Conservation (phyloP, 2,888 invertebrate genomes). For the Allolobophora icterica region DNA sequence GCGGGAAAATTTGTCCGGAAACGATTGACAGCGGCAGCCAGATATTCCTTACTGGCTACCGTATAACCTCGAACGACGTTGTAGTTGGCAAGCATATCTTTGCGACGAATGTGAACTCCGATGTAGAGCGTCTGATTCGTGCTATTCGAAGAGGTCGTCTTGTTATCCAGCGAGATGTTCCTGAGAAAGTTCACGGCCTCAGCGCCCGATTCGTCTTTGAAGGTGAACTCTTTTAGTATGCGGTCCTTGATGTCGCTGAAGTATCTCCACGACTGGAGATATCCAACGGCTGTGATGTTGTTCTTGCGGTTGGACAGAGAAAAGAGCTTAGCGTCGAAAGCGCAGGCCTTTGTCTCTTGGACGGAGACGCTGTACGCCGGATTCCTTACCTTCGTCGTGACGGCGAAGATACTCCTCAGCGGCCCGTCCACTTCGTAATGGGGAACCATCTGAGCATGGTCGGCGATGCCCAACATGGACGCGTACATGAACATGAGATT, state of each 20-base stretch:
- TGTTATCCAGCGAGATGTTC: not conserved
- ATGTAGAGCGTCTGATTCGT: slow-evolving; percentile 35
- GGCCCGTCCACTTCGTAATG: not conserved
- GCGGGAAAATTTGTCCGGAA: slow-evolving; percentile 29
- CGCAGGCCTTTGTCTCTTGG: not conserved
- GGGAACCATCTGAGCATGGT: not conserved
- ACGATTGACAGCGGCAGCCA: slow-evolving; percentile 45
- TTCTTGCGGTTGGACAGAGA: not conserved
- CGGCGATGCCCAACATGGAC: slow-evolving; percentile 13
- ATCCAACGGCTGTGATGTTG: slow-evolving; percentile 44
- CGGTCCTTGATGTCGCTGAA: slow-evolving; percentile 47
- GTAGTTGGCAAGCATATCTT: slow-evolving; percentile 45
- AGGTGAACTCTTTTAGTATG: slow-evolving; percentile 43
- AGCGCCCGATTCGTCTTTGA: not conserved
- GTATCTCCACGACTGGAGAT: slow-evolving; percentile 49
- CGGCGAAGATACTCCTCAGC: not conserved
- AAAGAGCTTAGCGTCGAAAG: not conserved
- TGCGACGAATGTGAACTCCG: slow-evolving; percentile 48
- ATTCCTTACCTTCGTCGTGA: not conserved
- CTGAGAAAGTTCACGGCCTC: not conserved
- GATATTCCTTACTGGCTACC: slow-evolving; percentile 41
- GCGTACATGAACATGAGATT: slow-evolving; percentile 29
- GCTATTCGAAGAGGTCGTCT: not conserved
- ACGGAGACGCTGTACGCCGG: not conserved
- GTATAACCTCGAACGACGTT: slow-evolving; percentile 47